Conservation (phyloP, 2,888 invertebrate genomes). For the Dexiosoma caninum region DNA sequence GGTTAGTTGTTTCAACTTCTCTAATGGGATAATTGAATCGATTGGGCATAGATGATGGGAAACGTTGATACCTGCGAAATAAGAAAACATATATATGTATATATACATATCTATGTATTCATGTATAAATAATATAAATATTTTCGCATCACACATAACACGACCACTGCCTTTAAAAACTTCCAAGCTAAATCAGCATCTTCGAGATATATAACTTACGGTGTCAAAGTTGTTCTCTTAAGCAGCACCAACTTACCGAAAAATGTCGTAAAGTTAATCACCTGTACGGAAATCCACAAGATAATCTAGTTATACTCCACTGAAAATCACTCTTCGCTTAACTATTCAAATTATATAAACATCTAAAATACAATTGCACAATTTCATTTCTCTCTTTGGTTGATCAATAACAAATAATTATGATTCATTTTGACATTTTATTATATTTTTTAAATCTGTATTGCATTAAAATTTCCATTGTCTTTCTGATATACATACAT, state of each 20-base stretch:
- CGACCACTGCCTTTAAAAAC: conserved; percentile 14
- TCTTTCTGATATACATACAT: conserved; percentile 46
- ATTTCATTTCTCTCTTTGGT: conserved; percentile 24
- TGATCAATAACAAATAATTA: conserved; percentile 59
- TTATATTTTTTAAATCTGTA: conserved; percentile 24
- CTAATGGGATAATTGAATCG: conserved; percentile 58
- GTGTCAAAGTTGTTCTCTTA: conserved; percentile 16
- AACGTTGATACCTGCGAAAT: conserved; percentile 57
- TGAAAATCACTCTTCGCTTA: not conserved
- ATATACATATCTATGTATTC: not conserved
- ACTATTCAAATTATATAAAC: conserved; percentile 3
- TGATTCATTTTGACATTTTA: conserved; percentile 53
- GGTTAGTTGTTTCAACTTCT: conserved; percentile 44
- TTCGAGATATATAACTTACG: conserved; percentile 28
- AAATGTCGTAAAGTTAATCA: not conserved
- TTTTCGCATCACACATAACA: too few relatives aligned
- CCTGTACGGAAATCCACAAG: not conserved
- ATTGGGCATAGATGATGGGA: conserved; percentile 51
- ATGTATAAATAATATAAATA: too few relatives aligned
- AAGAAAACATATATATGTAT: conserved; percentile 14
- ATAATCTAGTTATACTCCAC: not conserved
- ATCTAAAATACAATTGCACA: not conserved
- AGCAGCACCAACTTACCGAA: conserved; percentile 52
- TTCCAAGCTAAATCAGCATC: conserved; percentile 22
- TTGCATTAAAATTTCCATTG: conserved; percentile 23